phyloP scores from a whole-genome alignment of 2,888 invertebrate species.

The Melanostoma mellinum region DNA sequence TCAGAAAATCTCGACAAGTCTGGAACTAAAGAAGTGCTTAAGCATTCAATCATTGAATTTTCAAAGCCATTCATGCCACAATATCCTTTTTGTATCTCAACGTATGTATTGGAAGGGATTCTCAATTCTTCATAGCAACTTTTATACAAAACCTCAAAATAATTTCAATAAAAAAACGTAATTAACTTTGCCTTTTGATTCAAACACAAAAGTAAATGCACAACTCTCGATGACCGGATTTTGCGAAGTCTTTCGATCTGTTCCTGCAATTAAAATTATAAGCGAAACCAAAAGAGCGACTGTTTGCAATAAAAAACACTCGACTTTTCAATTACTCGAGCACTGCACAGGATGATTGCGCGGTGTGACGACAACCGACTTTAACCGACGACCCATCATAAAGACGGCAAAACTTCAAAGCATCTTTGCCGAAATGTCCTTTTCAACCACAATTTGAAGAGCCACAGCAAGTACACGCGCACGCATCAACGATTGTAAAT shows the following conservation, averaged over 20 bases:
- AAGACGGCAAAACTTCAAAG: conserved; percentile 60
- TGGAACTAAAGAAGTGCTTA: too few relatives aligned
- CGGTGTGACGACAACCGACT: background rate
- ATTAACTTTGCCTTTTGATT: conserved; percentile 10
- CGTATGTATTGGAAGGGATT: too few relatives aligned
- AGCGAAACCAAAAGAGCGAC: conserved; percentile 65
- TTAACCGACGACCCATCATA: too few relatives aligned
- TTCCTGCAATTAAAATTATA: conserved; percentile 60
- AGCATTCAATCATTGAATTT: too few relatives aligned
- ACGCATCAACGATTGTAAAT: conserved; percentile 68
- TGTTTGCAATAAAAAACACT: conserved; percentile 70
- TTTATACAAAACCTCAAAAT: too few relatives aligned
- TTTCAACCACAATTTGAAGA: conserved; percentile 52
- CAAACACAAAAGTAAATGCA: background rate
- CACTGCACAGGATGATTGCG: conserved; percentile 32
- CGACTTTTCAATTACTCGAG: conserved; percentile 59
- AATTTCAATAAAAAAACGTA: background rate
- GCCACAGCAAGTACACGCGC: conserved; percentile 44
- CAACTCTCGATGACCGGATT: background rate
- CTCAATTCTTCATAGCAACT: too few relatives aligned
- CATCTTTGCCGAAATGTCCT: conserved; percentile 59
- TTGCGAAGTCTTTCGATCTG: conserved; percentile 35
- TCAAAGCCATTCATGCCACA: too few relatives aligned
- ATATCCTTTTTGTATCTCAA: too few relatives aligned
- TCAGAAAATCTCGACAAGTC: too few relatives aligned